Evolutionary conservation across 2,888 invertebrate genomes (phyloP).

Genomic region (Conops quadrifasciatus): DNA sequence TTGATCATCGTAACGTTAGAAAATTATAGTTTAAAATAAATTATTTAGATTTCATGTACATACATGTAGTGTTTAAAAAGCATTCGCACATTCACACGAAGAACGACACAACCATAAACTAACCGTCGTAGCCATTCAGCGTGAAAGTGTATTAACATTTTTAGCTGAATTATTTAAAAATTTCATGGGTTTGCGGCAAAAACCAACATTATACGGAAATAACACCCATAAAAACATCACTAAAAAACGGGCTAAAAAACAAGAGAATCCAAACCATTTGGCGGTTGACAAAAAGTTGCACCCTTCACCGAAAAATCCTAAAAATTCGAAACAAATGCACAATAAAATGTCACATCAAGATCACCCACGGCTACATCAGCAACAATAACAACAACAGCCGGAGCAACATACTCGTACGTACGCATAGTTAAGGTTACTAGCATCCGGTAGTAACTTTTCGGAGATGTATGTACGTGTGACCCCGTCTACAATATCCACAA

Average conservation of each 20-base stretch:
- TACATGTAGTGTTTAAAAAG: too few species aligned
- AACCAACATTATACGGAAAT: too few species aligned
- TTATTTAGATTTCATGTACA: too few species aligned
- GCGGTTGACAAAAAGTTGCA: not conserved
- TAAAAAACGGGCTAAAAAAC: not conserved
- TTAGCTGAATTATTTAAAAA: slow-evolving; percentile 29
- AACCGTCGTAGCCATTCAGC: too few species aligned
- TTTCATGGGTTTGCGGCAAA: slow-evolving; percentile 28
- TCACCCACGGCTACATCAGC: slow-evolving; percentile 6
- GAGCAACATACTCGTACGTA: not conserved
- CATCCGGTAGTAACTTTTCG: not conserved
- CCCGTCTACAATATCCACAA: not conserved
- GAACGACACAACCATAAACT: slow-evolving; percentile 5
- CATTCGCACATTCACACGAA: not conserved
- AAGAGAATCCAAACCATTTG: slow-evolving; percentile 15
- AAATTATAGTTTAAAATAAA: too few species aligned
- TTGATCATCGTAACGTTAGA: too few species aligned
- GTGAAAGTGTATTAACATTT: slow-evolving; percentile 27
- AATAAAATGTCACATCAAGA: slow-evolving; percentile 22
- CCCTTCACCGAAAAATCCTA: slow-evolving; percentile 1
- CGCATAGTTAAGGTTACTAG: not conserved
- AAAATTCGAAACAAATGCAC: slow-evolving; percentile 28
- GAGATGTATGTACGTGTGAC: too few species aligned
- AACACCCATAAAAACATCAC: not conserved
- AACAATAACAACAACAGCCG: slow-evolving; percentile 2